Evolutionary conservation across 2,888 invertebrate genomes (phyloP).

Genomic region (Pedicia rivosa): DNA sequence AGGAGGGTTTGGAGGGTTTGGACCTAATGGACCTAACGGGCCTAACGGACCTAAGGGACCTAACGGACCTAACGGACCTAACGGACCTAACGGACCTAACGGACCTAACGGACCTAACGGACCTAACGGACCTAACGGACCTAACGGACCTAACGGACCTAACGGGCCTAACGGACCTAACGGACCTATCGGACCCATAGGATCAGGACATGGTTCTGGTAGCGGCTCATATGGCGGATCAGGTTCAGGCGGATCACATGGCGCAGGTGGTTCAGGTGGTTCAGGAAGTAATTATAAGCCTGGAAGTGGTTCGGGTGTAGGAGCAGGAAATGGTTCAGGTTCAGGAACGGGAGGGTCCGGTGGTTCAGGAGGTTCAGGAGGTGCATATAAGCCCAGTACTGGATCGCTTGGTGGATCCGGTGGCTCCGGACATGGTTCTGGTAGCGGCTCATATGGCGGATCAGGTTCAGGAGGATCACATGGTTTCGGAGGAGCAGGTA

Average conservation of each 20-base stretch:
- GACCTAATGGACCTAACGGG: constrained; percentile 13
- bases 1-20: constrained; percentile 17
- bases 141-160: constrained; percentile 15
- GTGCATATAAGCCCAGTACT: background rate
- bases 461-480: constrained; percentile 13
- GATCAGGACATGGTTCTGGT: too few species aligned
- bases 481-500: constrained; percentile 6
- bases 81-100: constrained; percentile 28
- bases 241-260: constrained; percentile 16
- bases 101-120: constrained; percentile 31
- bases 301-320: constrained; percentile 9
- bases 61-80: constrained; percentile 33
- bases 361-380: constrained; percentile 10
- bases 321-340: constrained; percentile 9
- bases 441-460: constrained; percentile 10
- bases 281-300: constrained; percentile 2
- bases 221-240: constrained; percentile 9
- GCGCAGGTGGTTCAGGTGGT: constrained; percentile 15
- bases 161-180: constrained; percentile 8
- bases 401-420: constrained; percentile 6
- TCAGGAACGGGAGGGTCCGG: constrained; percentile 17
- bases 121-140: constrained; percentile 16
- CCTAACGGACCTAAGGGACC: constrained; percentile 13
- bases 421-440: constrained; percentile 11
- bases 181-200: constrained; percentile 13